Conservation (phyloP, 2,113 vertebrate species). For the Tylochromis polylepis region DNA sequence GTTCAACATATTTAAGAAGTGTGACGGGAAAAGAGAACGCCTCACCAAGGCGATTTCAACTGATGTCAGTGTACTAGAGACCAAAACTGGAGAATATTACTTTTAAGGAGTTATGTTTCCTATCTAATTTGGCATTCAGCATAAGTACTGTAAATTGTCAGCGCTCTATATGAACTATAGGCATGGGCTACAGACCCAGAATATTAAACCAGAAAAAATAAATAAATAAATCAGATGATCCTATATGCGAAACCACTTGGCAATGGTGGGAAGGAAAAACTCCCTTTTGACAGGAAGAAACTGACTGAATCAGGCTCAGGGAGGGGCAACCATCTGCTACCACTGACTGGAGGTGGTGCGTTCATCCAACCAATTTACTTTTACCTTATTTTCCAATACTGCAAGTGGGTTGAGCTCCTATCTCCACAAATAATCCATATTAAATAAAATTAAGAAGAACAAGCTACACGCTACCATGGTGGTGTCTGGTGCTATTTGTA, state of each 20-base stretch:
- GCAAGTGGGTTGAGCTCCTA: not conserved
- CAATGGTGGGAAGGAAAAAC: not conserved
- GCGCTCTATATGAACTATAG: not conserved
- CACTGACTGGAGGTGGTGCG: not conserved
- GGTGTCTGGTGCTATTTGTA: constrained; percentile 39
- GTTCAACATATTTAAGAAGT: not conserved
- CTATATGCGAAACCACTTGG: not conserved
- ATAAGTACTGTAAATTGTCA: not conserved
- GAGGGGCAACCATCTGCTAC: not conserved
- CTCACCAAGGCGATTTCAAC: not conserved
- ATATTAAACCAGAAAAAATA: not conserved
- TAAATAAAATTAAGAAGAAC: not conserved
- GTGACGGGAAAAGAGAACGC: not conserved
- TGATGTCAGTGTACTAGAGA: not conserved
- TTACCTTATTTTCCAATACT: not conserved
- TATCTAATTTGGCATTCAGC: not conserved
- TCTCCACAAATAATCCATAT: not conserved
- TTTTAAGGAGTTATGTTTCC: not conserved
- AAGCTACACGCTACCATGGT: constrained; percentile 2
- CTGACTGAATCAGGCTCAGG: no score
- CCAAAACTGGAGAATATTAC: not conserved
- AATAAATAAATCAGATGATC: not conserved
- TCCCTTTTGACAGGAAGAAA: not conserved
- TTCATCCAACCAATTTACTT: not conserved
- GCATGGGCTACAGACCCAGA: not conserved